Conservation (phyloP, 53 echinoderm and acorn worm genomes). For the Apostichopus leukothele region DNA sequence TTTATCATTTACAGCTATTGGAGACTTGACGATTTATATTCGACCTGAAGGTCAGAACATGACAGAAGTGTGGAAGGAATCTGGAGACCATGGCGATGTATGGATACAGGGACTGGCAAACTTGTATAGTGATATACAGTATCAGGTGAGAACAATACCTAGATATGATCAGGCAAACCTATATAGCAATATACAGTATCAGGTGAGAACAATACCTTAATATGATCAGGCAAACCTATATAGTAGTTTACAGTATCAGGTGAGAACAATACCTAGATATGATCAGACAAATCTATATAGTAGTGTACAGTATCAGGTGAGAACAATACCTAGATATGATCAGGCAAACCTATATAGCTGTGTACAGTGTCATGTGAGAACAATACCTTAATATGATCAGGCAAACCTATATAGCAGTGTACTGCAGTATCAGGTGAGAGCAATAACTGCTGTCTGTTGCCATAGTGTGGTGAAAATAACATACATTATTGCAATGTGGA, state of each 20-base stretch:
- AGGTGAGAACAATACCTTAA: not conserved
- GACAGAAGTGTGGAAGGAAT: constrained; percentile 55
- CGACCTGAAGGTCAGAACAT: constrained; percentile 56
- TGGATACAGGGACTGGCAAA: constrained; percentile 70
- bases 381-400: too few species aligned
- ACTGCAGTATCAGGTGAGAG: too few species aligned
- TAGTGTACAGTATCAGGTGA: constrained; percentile 42
- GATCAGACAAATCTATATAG: not conserved
- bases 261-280: constrained; percentile 39
- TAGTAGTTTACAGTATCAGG: constrained; percentile 14
- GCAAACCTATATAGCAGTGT: too few species aligned
- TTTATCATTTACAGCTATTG: constrained; percentile 56
- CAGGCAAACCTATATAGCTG: not conserved
- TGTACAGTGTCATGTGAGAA: not conserved
- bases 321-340: not conserved
- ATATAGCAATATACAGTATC: constrained; percentile 62
- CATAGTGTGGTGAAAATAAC: too few species aligned
- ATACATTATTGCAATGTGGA: too few species aligned
- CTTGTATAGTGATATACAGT: constrained; percentile 25
- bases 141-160: constrained; percentile 51
- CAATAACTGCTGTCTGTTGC: too few species aligned
- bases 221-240: not conserved
- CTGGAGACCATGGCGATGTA: constrained; percentile 76
- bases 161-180: too few species aligned
- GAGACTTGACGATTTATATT: constrained; percentile 67